These are phyloP conservation scores for Microplitis manilae DNA, from an alignment of 2,888 invertebrate species.

Conservation along the genomic window DNA sequence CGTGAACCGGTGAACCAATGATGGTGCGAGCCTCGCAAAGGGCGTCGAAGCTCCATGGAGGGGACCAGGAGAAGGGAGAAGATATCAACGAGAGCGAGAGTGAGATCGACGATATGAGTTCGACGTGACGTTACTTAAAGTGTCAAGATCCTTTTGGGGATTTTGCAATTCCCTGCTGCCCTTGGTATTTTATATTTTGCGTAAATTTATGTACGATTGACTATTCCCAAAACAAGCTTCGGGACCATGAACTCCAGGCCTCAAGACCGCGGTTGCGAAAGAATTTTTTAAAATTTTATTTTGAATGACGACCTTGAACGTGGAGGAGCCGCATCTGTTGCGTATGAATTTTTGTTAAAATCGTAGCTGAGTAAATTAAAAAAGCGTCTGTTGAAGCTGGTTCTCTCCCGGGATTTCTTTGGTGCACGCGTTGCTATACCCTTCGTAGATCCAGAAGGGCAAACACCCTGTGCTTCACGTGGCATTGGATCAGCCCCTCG, in stretches of 20 bases:
- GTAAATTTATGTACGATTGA: too few relatives aligned
- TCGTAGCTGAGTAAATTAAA: not conserved
- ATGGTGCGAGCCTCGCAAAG: slow-evolving; percentile 56
- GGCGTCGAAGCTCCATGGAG: slow-evolving; percentile 44
- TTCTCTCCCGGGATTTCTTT: not conserved
- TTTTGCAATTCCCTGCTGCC: slow-evolving; percentile 60
- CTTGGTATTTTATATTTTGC: not conserved
- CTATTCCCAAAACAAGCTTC: too few relatives aligned
- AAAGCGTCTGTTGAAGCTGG: not conserved
- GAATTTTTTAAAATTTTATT: not conserved
- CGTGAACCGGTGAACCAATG: slow-evolving; percentile 68
- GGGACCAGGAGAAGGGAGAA: slow-evolving; percentile 53
- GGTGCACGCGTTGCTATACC: slow-evolving; percentile 5
- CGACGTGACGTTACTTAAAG: slow-evolving; percentile 40
- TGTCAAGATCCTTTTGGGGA: slow-evolving; percentile 63
- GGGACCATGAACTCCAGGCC: too few relatives aligned
- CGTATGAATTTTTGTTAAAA: not conserved
- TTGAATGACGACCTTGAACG: slow-evolving; percentile 14
- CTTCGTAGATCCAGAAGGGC: slow-evolving; percentile 22
- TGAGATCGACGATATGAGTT: slow-evolving; percentile 31
- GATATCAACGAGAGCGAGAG: slow-evolving; percentile 50
- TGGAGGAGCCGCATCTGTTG: slow-evolving; percentile 18
- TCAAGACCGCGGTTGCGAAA: too few relatives aligned
- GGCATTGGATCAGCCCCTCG: slow-evolving; percentile 21
- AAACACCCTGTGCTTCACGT: slow-evolving; percentile 36